These are phyloP conservation scores for Paralichthys olivaceus DNA, from an alignment of 2,113 vertebrate genomes.

Conservation along the genomic window DNA sequence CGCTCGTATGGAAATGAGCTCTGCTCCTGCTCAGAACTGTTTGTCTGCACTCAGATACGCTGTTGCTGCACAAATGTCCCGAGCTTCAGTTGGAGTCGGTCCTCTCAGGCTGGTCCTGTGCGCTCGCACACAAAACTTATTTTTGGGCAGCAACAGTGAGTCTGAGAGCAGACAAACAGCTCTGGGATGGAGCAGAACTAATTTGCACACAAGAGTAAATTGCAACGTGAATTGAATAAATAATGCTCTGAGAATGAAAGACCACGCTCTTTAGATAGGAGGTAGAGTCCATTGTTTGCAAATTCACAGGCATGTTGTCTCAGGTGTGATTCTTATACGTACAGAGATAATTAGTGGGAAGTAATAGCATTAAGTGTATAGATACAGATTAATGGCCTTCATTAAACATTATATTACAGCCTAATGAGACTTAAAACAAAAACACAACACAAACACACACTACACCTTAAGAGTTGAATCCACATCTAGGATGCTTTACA, in stretches of 20 bases:
- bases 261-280: too few species aligned
- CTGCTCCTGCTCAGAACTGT: not conserved
- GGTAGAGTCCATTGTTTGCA: not conserved
- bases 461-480: too few species aligned
- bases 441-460: too few species aligned
- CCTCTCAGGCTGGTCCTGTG: not conserved
- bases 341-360: not conserved
- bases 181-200: not conserved
- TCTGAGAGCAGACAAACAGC: not conserved
- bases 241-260: not conserved
- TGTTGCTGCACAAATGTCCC: constrained; percentile 1
- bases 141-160: not conserved
- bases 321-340: not conserved
- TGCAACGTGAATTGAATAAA: not conserved
- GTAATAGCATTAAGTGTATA: too few species aligned
- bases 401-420: too few species aligned
- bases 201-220: not conserved
- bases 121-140: not conserved
- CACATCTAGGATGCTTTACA: too few species aligned
- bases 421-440: too few species aligned
- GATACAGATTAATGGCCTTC: too few species aligned
- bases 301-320: not conserved
- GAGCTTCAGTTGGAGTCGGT: not conserved
- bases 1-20: not conserved
- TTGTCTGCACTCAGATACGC: not conserved